phyloP scores from a whole-genome alignment of 2,797 vertebrate genomes.

The Acanthiza pusilla region DNA sequence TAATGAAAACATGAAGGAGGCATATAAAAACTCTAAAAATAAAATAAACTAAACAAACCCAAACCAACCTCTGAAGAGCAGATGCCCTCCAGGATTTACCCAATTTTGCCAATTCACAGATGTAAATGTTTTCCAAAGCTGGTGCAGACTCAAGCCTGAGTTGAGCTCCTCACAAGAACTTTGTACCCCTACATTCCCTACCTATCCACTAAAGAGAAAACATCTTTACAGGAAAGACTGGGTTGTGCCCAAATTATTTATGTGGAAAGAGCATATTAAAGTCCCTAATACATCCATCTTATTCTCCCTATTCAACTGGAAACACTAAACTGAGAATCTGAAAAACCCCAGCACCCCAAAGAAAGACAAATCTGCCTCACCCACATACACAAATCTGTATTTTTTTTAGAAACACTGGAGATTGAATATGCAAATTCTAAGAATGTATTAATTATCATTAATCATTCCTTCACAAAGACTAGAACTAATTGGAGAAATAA shows the following conservation, averaged over 20 bases:
- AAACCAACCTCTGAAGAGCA: background rate
- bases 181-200: background rate
- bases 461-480: slow-evolving; percentile 71
- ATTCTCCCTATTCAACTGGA: background rate
- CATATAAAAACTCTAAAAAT: background rate
- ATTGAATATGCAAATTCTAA: slow-evolving; percentile 66
- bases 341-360: background rate
- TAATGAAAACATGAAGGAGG: background rate
- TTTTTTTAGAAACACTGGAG: slow-evolving; percentile 42
- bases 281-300: background rate
- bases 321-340: background rate
- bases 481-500: slow-evolving; percentile 74
- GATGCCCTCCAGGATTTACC: background rate
- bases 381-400: slow-evolving; percentile 5
- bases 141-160: background rate
- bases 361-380: slow-evolving; percentile 13
- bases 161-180: background rate
- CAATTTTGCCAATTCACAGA: background rate
- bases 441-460: slow-evolving; percentile 74
- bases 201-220: background rate
- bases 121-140: background rate
- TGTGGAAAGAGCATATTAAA: background rate
- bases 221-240: background rate
- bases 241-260: background rate
- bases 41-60: background rate